phyloP scores from a whole-genome alignment of 2,797 vertebrate species.

The Pipistrellus kuhlii region DNA sequence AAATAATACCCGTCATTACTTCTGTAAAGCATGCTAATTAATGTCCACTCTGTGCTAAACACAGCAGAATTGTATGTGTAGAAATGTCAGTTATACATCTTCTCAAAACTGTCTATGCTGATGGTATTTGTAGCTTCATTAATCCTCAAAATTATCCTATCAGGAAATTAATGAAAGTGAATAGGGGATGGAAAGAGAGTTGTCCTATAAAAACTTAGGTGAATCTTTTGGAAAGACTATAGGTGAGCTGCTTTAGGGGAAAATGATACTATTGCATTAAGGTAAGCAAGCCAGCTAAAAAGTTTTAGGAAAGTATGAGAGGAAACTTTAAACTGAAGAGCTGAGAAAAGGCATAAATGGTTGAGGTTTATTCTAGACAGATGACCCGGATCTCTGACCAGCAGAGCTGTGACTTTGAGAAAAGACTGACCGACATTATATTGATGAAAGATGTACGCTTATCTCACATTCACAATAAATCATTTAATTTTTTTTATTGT shows the following conservation, averaged over 20 bases:
- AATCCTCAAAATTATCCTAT: not conserved
- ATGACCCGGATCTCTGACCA: not conserved
- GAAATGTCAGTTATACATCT: not conserved
- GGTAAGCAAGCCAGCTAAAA: not conserved
- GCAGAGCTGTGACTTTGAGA: not conserved
- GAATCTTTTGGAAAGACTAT: not conserved
- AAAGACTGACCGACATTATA: not conserved
- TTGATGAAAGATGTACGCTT: not conserved
- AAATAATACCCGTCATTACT: not conserved
- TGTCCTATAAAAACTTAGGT: not conserved
- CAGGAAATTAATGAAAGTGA: not conserved
- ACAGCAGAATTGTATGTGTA: not conserved
- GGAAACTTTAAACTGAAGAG: not conserved
- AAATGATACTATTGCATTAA: not conserved
- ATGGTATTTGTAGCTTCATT: not conserved
- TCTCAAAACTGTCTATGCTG: not conserved
- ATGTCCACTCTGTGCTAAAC: not conserved
- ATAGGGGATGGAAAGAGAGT: not conserved
- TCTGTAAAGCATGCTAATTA: not conserved
- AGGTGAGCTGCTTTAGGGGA: not conserved
- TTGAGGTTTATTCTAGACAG: not conserved
- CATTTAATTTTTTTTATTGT: not conserved
- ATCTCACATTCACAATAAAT: not conserved
- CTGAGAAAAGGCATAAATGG: not conserved
- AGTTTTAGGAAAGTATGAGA: not conserved